Evolutionary conservation across 2,113 vertebrate genomes (phyloP).

Genomic region (Microcebus tavaratra): DNA sequence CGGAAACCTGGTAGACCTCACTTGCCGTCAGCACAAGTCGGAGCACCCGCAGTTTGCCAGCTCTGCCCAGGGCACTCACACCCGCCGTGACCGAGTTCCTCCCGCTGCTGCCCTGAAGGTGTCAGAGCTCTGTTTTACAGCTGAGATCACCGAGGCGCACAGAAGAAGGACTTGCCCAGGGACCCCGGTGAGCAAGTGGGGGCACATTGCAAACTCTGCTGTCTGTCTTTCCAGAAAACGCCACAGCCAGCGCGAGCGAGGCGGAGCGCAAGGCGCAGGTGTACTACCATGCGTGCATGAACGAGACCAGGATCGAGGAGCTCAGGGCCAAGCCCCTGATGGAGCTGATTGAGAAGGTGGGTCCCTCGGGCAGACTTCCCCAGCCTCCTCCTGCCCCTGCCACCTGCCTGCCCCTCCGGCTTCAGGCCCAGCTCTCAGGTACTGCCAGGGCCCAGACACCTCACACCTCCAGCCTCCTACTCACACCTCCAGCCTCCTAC

Average conservation of each 20-base stretch:
- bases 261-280: conserved; percentile 93
- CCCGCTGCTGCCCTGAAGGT: fast-evolving
- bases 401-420: not conserved
- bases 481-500: too few species aligned
- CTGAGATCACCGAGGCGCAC: not conserved
- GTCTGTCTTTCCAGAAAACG: conserved; percentile 88
- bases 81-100: fast-evolving
- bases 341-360: conserved; percentile 93
- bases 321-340: conserved; percentile 91
- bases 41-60: not conserved
- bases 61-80: not conserved
- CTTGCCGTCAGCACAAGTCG: not conserved
- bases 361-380: not conserved
- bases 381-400: not conserved
- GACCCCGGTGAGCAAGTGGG: not conserved
- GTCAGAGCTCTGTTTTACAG: not conserved
- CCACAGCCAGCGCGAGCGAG: conserved; percentile 87
- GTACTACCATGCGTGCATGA: conserved; percentile 98
- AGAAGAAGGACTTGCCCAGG: too few species aligned
- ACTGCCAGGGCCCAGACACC: fast-evolving
- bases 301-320: conserved; percentile 93
- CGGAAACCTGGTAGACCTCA: not conserved
- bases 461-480: not conserved
- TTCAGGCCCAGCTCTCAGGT: not conserved
- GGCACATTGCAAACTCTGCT: not conserved